Evolutionary conservation across 2,797 vertebrate genomes (phyloP), one percentile per base, ranked within the genome.

Genomic region (Knipowitschia caucasica): DNA sequence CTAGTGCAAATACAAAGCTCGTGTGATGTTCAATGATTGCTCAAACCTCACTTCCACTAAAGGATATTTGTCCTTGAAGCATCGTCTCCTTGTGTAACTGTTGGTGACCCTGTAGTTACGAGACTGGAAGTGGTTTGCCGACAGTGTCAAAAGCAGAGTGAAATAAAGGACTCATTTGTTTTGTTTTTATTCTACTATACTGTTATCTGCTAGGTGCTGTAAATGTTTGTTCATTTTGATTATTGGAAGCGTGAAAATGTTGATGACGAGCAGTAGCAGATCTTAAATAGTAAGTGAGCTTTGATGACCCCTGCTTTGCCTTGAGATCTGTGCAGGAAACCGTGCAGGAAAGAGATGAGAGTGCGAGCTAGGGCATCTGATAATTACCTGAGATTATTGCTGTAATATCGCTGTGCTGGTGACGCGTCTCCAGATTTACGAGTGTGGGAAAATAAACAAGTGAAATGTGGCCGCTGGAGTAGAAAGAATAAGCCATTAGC

Each of bases 341-440:
- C 12, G 55, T 31, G 44, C 20, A 30, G 9, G 44, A 31, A 21
- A 24, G n/a, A 39, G 44, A 12, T 4, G 21, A 50, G 88, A 90
- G 86, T 89, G 89, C 84, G 87, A 86, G 68, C 57, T 68, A 71
- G 78, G 80, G 83, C 75, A 89, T 86, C 82, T 92, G 92, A 94
- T 98, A 97, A 98, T 98, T 96, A 96, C 94, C 94, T 94, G 92
- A 96, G 94, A 99, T 96, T 95, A 98, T 96, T 94, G 90, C 89
- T 90, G 92, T 96, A 97, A 98, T 96, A 95, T 96, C 93, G 89
- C 93, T 86, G 91, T 86, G 91, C 92, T 93, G 93, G 85, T 93
- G 94, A 95, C 93, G 92, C 85, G 91, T 84, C 88, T 86, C 90
- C 92, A 94, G 93, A 98, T 98, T 96, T 96, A 95, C 92, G 91